A percentile compares a stretch with the other conserved stretches of the same genome.
phyloP scores from a whole-genome alignment of 2,888 invertebrate genomes.

The Eugnorisma glareosa region DNA sequence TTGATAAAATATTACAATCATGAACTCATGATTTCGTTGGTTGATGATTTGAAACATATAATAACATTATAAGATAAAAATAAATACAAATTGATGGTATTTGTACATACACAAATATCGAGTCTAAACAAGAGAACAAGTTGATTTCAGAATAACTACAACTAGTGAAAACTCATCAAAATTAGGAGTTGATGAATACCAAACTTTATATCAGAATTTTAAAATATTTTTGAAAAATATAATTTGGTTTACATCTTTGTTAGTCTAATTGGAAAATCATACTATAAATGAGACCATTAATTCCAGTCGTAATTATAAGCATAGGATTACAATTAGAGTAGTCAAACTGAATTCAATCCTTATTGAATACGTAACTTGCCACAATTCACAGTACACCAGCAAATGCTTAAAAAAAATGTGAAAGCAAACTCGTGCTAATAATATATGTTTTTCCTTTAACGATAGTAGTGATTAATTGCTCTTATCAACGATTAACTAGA shows the following conservation, averaged over 20 bases:
- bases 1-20: constrained; percentile 13
- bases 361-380: not conserved
- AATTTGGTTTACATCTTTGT: not conserved
- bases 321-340: not conserved
- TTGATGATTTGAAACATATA: not conserved
- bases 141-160: not conserved
- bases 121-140: not conserved
- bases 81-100: not conserved
- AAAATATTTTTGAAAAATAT: not conserved
- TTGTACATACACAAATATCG: not conserved
- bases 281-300: not conserved
- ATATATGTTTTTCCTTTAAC: constrained; percentile 13
- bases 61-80: not conserved
- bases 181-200: not conserved
- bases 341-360: too few species aligned
- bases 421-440: not conserved
- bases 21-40: not conserved
- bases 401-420: not conserved
- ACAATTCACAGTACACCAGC: not conserved
- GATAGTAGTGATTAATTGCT: not conserved
- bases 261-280: not conserved
- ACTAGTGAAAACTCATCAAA: not conserved
- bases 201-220: not conserved
- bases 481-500: constrained; percentile 16
- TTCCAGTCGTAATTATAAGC: not conserved